These are phyloP conservation scores for Mobula birostris DNA, from an alignment of 2,113 vertebrate species.

Conservation along the genomic window DNA sequence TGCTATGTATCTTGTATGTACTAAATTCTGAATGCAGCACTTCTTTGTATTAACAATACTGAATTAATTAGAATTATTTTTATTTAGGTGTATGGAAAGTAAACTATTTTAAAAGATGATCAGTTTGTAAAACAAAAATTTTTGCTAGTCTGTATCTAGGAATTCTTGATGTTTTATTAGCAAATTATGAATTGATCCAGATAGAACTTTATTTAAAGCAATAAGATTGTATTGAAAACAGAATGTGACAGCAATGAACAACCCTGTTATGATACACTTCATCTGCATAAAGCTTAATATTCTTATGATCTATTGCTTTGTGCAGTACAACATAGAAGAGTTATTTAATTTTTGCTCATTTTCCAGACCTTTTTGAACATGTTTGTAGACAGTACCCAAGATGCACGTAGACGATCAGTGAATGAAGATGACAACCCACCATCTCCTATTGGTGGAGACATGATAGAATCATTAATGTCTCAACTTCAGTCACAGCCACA, in stretches of 20 bases:
- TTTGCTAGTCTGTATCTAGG: background rate
- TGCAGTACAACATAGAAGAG: background rate
- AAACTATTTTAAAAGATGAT: background rate
- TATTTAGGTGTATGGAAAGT: background rate
- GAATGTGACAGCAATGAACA: background rate
- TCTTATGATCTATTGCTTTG: background rate
- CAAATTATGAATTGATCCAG: background rate
- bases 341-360: background rate
- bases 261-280: too few species aligned
- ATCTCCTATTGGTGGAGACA: constrained; percentile 86
- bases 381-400: constrained; percentile 98
- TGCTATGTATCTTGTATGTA: background rate
- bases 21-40: background rate
- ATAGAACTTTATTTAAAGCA: background rate
- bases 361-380: constrained; percentile 91
- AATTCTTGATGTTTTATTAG: background rate
- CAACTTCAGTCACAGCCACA: constrained; percentile 73
- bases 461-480: constrained; percentile 85
- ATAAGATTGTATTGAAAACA: background rate
- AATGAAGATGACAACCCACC: constrained; percentile 97
- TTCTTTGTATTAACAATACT: background rate
- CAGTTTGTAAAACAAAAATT: background rate
- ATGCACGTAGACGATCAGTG: constrained; percentile 85
- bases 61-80: background rate
- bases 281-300: background rate